Conservation (phyloP, 2,888 invertebrate species). For the Agrotis segetum region DNA sequence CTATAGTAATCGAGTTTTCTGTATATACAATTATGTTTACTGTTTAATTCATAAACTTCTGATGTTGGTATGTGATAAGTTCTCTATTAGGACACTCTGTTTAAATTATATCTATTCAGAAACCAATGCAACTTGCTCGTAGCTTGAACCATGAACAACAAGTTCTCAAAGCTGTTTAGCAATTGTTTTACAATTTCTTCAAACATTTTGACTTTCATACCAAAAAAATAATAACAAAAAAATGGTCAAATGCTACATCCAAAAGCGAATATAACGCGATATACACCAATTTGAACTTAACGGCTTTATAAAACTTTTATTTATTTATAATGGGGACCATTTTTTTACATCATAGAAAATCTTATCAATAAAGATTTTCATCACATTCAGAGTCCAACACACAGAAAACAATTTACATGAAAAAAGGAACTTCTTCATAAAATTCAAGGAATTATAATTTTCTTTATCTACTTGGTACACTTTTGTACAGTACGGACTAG, state of each 20-base stretch:
- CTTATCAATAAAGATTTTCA: slow-evolving; percentile 21
- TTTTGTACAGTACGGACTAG: slow-evolving; percentile 78
- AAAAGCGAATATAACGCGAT: slow-evolving; percentile 6
- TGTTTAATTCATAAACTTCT: not conserved
- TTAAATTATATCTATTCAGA: too few species aligned
- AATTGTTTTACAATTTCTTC: not conserved
- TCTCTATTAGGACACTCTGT: not conserved
- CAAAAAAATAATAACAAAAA: not conserved
- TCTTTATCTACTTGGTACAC: slow-evolving; percentile 71
- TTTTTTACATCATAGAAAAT: slow-evolving; percentile 38
- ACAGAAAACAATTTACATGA: slow-evolving; percentile 41
- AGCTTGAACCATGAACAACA: not conserved
- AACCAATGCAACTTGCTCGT: not conserved
- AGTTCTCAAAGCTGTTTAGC: not conserved
- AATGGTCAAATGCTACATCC: slow-evolving; percentile 1
- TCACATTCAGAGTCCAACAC: slow-evolving; percentile 43
- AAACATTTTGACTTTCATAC: not conserved
- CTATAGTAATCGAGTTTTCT: not conserved
- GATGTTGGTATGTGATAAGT: not conserved
- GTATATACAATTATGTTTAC: not conserved
- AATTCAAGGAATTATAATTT: slow-evolving; percentile 58
- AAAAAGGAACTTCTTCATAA: slow-evolving; percentile 74
- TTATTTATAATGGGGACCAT: slow-evolving; percentile 6
- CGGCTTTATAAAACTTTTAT: not conserved
- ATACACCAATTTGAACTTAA: slow-evolving; percentile 30